Conservation (phyloP, 2,797 vertebrate species). For the Leucoraja ocellata region DNA sequence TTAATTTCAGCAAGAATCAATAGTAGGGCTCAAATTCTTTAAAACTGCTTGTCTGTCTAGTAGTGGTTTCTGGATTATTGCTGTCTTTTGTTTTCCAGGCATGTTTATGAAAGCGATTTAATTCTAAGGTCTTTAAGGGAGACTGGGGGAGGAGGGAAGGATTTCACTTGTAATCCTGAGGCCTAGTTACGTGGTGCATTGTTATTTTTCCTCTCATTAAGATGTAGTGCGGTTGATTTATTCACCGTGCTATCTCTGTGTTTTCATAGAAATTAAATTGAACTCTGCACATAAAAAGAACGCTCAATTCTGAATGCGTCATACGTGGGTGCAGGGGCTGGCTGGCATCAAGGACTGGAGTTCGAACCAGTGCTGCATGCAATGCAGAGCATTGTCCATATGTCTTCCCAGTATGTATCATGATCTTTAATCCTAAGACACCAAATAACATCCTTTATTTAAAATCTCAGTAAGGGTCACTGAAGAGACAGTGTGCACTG, state of each 20-base stretch:
- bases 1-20: too few species aligned
- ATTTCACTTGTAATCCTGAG: conserved; percentile 21
- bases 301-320: conserved; percentile 59
- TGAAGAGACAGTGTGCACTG: background rate
- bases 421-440: background rate
- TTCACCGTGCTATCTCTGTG: background rate
- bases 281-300: conserved; percentile 24
- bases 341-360: conserved; percentile 42
- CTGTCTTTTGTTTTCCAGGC: background rate
- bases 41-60: background rate
- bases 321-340: conserved; percentile 51
- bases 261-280: background rate
- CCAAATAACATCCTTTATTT: background rate
- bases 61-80: background rate
- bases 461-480: background rate
- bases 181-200: background rate
- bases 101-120: conserved; percentile 14
- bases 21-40: too few species aligned
- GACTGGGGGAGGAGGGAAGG: background rate
- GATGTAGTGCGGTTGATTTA: background rate
- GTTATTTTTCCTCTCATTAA: background rate
- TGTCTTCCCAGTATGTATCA: background rate
- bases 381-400: conserved; percentile 44
- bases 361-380: conserved; percentile 41
- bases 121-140: conserved; percentile 8